Conservation (phyloP, 1,140 invertebrate species). For the Drosophila littoralis region DNA sequence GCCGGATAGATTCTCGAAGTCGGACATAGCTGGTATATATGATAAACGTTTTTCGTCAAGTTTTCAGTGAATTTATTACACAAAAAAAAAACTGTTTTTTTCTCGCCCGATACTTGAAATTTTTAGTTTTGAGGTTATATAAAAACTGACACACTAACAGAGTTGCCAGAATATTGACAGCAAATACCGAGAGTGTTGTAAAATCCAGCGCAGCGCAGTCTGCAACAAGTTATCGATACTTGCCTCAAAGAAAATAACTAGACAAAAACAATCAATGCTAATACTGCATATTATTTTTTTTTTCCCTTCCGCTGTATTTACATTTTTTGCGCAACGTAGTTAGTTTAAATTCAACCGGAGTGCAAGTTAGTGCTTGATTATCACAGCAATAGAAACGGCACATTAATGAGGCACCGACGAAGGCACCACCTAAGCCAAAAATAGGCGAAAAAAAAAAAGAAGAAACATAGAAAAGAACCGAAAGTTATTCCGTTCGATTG, state of each 20-base stretch:
- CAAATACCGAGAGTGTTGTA: conserved; percentile 28
- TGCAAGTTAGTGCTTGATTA: conserved; percentile 22
- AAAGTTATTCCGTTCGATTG: neutral
- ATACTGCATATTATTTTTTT: conserved; percentile 37
- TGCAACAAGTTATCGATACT: conserved; percentile 53
- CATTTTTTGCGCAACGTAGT: conserved; percentile 20
- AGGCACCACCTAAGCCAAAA: conserved; percentile 22
- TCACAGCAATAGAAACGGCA: conserved; percentile 12
- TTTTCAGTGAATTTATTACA: conserved; percentile 54
- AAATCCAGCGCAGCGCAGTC: conserved; percentile 23
- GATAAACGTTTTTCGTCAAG: conserved; percentile 6
- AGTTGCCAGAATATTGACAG: conserved; percentile 27
- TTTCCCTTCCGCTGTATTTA: conserved; percentile 11
- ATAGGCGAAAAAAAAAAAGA: conserved; percentile 38
- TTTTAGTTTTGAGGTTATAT: conserved; percentile 73
- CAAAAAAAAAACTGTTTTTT: conserved; percentile 39
- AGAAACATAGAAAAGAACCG: neutral
- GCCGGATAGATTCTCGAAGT: conserved; percentile 79
- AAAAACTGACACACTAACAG: conserved; percentile 41
- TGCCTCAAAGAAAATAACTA: conserved; percentile 9
- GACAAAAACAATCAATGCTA: conserved; percentile 46
- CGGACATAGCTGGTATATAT: conserved; percentile 66
- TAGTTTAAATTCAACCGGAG: conserved; percentile 21
- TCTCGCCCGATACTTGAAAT: conserved; percentile 40
- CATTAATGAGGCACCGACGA: conserved; percentile 38